These are phyloP conservation scores for Cinclus cinclus DNA, from an alignment of 2,113 vertebrate genomes.

Conservation along the genomic window DNA sequence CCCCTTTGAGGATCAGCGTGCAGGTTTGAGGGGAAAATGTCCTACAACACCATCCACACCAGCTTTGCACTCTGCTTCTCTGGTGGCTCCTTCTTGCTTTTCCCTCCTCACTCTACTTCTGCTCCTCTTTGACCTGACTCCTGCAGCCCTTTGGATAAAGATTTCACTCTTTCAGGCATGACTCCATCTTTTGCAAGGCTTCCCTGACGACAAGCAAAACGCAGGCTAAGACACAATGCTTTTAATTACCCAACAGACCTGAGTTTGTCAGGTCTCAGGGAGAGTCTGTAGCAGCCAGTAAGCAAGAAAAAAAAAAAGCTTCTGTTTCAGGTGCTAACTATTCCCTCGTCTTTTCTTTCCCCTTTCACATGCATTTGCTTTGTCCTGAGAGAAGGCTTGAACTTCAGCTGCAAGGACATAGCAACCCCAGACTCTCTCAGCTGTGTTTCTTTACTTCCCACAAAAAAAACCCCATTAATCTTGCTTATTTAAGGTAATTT, in stretches of 20 bases:
- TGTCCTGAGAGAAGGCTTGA: background rate
- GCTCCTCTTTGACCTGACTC: background rate
- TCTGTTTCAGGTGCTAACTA: slow-evolving; percentile 27
- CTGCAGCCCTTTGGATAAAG: background rate
- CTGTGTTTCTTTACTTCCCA: background rate
- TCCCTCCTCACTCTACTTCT: background rate
- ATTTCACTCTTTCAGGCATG: background rate
- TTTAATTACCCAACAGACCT: background rate
- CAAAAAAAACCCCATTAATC: background rate
- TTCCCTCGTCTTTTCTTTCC: background rate
- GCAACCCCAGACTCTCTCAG: background rate
- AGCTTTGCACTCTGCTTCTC: background rate
- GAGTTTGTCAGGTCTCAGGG: background rate
- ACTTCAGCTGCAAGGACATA: background rate
- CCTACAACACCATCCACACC: background rate
- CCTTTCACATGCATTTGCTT: background rate
- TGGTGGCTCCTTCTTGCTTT: background rate
- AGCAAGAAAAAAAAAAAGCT: background rate
- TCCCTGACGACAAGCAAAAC: background rate
- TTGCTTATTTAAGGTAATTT: background rate
- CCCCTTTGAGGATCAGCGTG: background rate
- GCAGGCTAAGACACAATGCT: background rate
- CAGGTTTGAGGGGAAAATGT: background rate
- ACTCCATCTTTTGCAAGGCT: background rate
- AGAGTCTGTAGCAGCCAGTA: background rate